Evolutionary conservation across 2,113 vertebrate species (phyloP), one percentile per base, ranked within the genome.

Genomic region (Motacilla tschutschensis): DNA sequence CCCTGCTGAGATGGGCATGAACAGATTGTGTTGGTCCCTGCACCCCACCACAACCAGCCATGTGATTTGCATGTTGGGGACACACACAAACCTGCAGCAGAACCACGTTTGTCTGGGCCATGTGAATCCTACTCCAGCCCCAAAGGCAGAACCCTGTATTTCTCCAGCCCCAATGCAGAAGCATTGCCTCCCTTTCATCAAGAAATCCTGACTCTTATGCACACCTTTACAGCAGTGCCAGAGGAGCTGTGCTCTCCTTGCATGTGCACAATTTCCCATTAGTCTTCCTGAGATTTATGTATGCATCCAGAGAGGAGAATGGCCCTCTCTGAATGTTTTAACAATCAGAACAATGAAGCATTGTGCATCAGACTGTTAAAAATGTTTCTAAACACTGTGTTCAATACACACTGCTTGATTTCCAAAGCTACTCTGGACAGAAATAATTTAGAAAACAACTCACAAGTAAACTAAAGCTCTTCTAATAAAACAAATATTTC

Each of bases 401-500:
- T 87, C 62, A 46, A 83, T 91, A 71, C 86, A 84, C 24, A 64
- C 50, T 59, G 15, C 51, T 83, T 69, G 29, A 25, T 84, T 85
- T 93, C 83, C 93, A 95, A 88, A 93, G 88, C 85, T 87, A 33
- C 87, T 70, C 65, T 90, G 85, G 80, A 83, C 85, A 92, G 92
- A 94, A 88, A 94, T 85, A 51, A 90, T 94, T 93, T 90, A 96
- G 90, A 91, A 94, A 94, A 94, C 81, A 91, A 87, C 77, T 94
- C 90, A 94, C 93, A 96, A 93, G 94, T 95, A 94, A 97, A 97
- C 90, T 83, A 91, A 93, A 93, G 93, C 90, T 95, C 85, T 95
- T 93, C 94, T 94, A 96, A 96, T 96, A 97, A 96, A 96, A 95
- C 94, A 96, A 97, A 96, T 96, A 97, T 95, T 97, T 96, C 96